Percentiles rank a stretch among this genome's conserved stretches.
These are phyloP conservation scores for Geotrypetes seraphini DNA, from an alignment of 2,797 vertebrate species.

Conservation along the genomic window DNA sequence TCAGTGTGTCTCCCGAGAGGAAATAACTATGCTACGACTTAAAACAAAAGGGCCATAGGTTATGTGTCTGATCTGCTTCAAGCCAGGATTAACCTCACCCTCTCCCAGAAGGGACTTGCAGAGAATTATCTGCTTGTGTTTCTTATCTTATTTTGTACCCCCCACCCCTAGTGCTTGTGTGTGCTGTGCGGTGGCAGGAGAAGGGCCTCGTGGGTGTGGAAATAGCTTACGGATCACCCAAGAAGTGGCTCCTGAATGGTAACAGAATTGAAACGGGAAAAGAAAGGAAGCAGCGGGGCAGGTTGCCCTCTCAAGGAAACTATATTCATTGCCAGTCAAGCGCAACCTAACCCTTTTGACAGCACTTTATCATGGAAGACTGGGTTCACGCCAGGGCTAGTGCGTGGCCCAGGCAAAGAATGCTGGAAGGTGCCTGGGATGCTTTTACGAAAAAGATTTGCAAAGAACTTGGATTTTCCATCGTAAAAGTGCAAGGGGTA, in stretches of 20 bases:
- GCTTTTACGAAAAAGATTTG: no score
- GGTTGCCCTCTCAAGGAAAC: conserved; percentile 35
- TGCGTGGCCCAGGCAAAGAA: conserved; percentile 40
- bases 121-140: conserved; percentile 48
- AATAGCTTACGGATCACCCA: conserved; percentile 47
- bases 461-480: no score
- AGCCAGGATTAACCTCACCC: conserved; percentile 49
- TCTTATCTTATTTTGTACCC: conserved; percentile 54
- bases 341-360: conserved; percentile 44
- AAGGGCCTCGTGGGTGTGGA: conserved; percentile 39
- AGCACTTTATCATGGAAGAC: conserved; percentile 37
- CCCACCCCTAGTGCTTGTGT: conserved; percentile 42
- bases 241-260: conserved; percentile 47
- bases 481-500: no score
- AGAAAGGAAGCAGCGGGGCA: conserved; percentile 45
- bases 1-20: no score
- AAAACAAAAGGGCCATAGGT: conserved; percentile 48
- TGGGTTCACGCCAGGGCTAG: conserved; percentile 37
- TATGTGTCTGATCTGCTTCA: conserved; percentile 54
- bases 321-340: conserved; percentile 42
- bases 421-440: no score
- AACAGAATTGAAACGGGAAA: conserved; percentile 43
- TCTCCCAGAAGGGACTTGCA: conserved; percentile 38
- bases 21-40: no score
- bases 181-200: conserved; percentile 41